phyloP scores from a whole-genome alignment of 2,113 vertebrate genomes.

The Zosterops hypoxanthus region DNA sequence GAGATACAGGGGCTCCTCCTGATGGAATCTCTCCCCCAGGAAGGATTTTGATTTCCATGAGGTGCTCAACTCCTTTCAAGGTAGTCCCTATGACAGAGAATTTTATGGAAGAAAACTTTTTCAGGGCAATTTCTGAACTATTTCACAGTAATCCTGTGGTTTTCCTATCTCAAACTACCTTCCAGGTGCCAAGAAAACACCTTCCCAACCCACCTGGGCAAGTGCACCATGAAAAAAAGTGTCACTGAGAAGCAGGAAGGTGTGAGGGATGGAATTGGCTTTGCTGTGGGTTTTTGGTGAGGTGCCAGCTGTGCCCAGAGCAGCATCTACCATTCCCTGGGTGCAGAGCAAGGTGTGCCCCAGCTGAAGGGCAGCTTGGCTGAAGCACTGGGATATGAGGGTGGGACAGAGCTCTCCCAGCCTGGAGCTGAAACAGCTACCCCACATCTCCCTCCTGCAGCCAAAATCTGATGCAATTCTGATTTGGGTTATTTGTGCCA shows the following conservation, averaged over 20 bases:
- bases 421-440: neutral
- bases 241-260: too few species aligned
- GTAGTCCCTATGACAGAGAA: neutral
- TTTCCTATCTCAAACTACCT: neutral
- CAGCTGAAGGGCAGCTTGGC: neutral
- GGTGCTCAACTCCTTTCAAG: neutral
- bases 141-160: neutral
- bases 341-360: neutral
- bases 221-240: fast-evolving
- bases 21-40: neutral
- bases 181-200: neutral
- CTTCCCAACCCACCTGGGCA: neutral
- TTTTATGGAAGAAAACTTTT: neutral
- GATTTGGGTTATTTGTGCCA: neutral
- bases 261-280: neutral
- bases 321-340: neutral
- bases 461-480: constrained; percentile 51
- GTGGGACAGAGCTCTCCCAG: neutral
- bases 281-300: neutral
- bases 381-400: neutral
- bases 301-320: fast-evolving
- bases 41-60: neutral
- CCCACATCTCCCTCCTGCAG: neutral
- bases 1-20: neutral
- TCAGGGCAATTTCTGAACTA: neutral